Conservation (phyloP, 2,888 invertebrate species). For the Conchocele bisecta region DNA sequence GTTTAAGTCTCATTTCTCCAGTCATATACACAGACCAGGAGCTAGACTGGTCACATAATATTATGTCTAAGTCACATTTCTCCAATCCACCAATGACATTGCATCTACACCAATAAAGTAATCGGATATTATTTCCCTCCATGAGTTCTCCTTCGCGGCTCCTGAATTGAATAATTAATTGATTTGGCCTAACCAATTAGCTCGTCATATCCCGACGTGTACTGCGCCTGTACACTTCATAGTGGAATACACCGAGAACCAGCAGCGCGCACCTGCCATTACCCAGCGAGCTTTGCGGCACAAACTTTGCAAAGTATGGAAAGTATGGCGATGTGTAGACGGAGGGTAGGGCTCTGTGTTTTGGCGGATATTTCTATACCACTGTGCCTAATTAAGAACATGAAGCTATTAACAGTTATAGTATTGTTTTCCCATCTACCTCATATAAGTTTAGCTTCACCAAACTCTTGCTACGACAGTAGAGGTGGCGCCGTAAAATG, state of each 20-base stretch:
- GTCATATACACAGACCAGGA: too few relatives aligned
- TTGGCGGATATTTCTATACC: constrained; percentile 43
- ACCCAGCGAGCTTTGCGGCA: constrained; percentile 61
- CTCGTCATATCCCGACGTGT: too few relatives aligned
- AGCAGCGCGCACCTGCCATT: constrained; percentile 4
- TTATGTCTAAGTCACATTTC: too few relatives aligned
- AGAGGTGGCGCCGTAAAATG: constrained; percentile 88
- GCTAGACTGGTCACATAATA: too few relatives aligned
- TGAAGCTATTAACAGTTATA: constrained; percentile 50
- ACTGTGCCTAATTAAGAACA: constrained; percentile 27
- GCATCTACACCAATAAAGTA: too few relatives aligned
- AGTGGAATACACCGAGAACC: constrained; percentile 8
- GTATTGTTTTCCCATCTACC: constrained; percentile 54
- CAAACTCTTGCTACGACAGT: constrained; percentile 80
- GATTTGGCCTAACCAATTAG: too few relatives aligned
- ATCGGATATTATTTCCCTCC: too few relatives aligned
- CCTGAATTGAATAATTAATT: too few relatives aligned
- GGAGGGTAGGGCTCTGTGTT: constrained; percentile 30
- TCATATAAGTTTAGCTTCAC: constrained; percentile 55
- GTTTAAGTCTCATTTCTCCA: too few relatives aligned
- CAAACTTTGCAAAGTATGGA: constrained; percentile 55
- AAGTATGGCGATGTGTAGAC: constrained; percentile 58
- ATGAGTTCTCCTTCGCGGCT: too few relatives aligned
- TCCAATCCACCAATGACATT: too few relatives aligned
- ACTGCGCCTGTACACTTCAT: too few relatives aligned